Evolutionary conservation across 2,113 vertebrate species (phyloP), one percentile per base, ranked within the genome.

Genomic region (Strix aluco): DNA sequence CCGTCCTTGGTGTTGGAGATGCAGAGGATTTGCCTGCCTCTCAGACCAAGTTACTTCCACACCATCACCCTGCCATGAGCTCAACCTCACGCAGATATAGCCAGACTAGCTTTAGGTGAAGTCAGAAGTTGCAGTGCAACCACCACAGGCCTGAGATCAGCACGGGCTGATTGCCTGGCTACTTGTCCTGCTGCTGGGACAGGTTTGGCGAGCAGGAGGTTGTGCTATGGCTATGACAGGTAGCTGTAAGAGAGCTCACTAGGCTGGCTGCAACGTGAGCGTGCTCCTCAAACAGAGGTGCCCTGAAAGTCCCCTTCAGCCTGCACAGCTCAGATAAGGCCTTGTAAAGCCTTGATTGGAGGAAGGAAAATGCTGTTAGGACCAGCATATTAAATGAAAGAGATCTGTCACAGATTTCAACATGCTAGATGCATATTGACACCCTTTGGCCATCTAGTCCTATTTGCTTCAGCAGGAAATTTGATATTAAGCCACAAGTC

Each of bases 1-100:
- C 82, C 30, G 54, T 11, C n/a, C 47, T n/a, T 20, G 19, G 27
- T 29, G 14, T 32, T 52, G 14, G 17, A 63, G 49, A 59, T 11
- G 26, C n/a, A 38, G 66, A 19, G 18, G 2, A n/a, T 19, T 54
- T 38, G 0, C 13, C 20, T 3, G 0, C 13, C 20, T 52, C 55
- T 62, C 34, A 80, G 73, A 83, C 10, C n/a, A 10, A 13, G 13
- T 27, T 29, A 36, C 4, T 55, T 61, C 72, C n/a, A 42, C 25
- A 21, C 42, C 84, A 52, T 29, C 12, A 2, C 29, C 49, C 25
- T 26, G 22, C 25, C 2, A 0, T 15, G 18, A 66, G 21, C 40
- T 73, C 59, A 84, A 47, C n/a, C 47, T 54, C 62, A 46, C 2
- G 9, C 17, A 82, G 58, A 59, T 22, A 19, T 20, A 59, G 2